phyloP scores from a whole-genome alignment of 2,888 invertebrate species.

The Dorcus hopei region DNA sequence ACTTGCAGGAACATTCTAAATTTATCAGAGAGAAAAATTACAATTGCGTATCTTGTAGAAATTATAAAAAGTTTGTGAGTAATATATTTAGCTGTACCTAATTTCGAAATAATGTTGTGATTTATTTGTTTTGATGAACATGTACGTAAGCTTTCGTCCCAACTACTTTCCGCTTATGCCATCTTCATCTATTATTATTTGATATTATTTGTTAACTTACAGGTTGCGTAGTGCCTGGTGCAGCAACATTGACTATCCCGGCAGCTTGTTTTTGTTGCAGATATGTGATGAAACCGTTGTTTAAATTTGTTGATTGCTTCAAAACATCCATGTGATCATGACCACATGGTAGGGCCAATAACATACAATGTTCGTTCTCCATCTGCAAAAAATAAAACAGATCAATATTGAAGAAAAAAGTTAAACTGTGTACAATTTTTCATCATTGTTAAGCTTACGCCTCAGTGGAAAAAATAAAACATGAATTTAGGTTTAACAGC shows the following conservation, averaged over 20 bases:
- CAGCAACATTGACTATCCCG: constrained; percentile 94
- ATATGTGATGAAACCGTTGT: constrained; percentile 92
- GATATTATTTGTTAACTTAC: constrained; percentile 47
- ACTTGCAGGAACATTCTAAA: too few relatives aligned
- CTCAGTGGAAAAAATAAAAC: too few relatives aligned
- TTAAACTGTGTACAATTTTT: neutral
- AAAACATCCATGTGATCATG: constrained; percentile 90
- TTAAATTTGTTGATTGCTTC: constrained; percentile 87
- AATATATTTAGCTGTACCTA: too few relatives aligned
- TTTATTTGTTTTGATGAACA: too few relatives aligned
- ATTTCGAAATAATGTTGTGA: too few relatives aligned
- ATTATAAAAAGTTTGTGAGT: too few relatives aligned
- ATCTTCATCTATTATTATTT: too few relatives aligned
- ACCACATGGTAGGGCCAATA: constrained; percentile 93
- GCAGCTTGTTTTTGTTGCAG: constrained; percentile 96
- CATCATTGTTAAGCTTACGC: neutral
- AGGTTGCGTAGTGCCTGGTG: constrained; percentile 80
- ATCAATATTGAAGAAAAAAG: neutral
- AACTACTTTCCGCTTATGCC: too few relatives aligned
- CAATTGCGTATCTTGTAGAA: too few relatives aligned
- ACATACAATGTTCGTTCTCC: constrained; percentile 93
- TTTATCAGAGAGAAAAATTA: too few relatives aligned
- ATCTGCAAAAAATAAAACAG: constrained; percentile 56
- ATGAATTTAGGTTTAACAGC: neutral
- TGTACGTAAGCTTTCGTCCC: too few relatives aligned